Base-by-base conservation (phyloP, 2,797 vertebrate genomes). In the Vireo griseus region DNA sequence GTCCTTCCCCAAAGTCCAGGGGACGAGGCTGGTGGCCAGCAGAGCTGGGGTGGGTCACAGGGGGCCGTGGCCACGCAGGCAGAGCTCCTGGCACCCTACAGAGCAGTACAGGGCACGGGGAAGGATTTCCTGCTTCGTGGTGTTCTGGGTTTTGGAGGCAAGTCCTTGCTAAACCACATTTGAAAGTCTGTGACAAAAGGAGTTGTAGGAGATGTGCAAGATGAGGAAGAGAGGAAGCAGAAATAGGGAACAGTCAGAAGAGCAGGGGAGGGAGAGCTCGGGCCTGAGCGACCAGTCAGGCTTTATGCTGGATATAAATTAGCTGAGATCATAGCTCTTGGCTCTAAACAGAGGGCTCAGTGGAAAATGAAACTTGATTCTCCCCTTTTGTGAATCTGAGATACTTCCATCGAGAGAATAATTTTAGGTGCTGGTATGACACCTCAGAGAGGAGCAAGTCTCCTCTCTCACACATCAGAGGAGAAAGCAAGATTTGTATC, bases 61-160 rank as follows among this genome's bases (percentile, higher is more conserved):
- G 26, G 50, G 5, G 37, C 45, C 8, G 0, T 0, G 12, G 55
- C 35, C 47, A 2, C 0, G 0, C 3, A 0, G 40, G 19, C 39
- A 62, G 26, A 48, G 74, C 50, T 54, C 59, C 68, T 63, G 81
- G 73, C 16, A 5, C 47, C 20, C 45, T 16, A 0, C 37, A 15
- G 22, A 5, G 54, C 58, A 6, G 4, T 0, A 0, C 13, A 11
- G 29, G 40, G 75, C 16, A 1, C 2, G 28, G 72, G 42, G 5
- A 29, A 24, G 54, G 44, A 20, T 51, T 14, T 25, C 31, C 71
- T 48, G 82, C 47, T 29, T 31, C 10, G 16, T 40, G 74, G 15
- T 8, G 37, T 40, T 35, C 5, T 6, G 74, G 54, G 33, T 29
- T 74, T 26, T 35, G 75, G 48, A 59, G 58, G 16, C 15, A 9